Percentiles rank a stretch among this genome's conserved stretches.
phyloP scores from a whole-genome alignment of 1,140 invertebrate species.

The Drosophila busckii region DNA sequence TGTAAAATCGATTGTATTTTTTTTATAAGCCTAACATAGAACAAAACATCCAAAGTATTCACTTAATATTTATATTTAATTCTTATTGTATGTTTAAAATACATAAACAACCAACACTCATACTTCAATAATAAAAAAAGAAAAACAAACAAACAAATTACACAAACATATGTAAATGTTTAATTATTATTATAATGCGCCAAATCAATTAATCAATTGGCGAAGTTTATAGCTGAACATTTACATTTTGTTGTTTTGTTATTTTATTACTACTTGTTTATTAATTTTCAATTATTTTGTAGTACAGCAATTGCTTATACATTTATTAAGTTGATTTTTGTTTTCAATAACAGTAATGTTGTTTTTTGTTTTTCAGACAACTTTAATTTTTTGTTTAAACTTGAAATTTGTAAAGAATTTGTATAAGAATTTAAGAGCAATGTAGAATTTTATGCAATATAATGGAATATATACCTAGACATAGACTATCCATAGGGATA shows the following conservation, averaged over 20 bases:
- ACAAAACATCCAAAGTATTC: conserved; percentile 75
- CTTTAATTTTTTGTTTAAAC: conserved; percentile 32
- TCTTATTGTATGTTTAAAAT: conserved; percentile 53
- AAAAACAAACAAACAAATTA: conserved; percentile 6
- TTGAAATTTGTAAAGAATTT: not conserved
- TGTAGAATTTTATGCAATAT: too few relatives aligned
- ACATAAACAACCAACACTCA: conserved; percentile 42
- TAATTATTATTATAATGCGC: conserved; percentile 2
- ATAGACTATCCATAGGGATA: too few relatives aligned
- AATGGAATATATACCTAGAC: too few relatives aligned
- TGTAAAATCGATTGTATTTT: conserved; percentile 40
- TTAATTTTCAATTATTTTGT: conserved; percentile 46
- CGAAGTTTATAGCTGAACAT: conserved; percentile 11
- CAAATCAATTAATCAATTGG: conserved; percentile 7
- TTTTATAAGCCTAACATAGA: conserved; percentile 47
- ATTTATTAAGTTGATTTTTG: conserved; percentile 55
- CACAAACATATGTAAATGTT: conserved; percentile 4
- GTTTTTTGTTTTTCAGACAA: conserved; percentile 54
- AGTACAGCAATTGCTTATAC: conserved; percentile 39
- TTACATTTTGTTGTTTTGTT: conserved; percentile 44
- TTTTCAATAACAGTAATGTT: conserved; percentile 65
- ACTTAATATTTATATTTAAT: conserved; percentile 68
- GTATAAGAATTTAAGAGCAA: too few relatives aligned
- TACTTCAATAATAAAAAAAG: conserved; percentile 51
- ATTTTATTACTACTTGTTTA: conserved; percentile 27